Evolutionary conservation across 53 echinoderm and acorn worm species (phyloP), one percentile per base, ranked within the genome.

Genomic region (Arbacia lixula): DNA sequence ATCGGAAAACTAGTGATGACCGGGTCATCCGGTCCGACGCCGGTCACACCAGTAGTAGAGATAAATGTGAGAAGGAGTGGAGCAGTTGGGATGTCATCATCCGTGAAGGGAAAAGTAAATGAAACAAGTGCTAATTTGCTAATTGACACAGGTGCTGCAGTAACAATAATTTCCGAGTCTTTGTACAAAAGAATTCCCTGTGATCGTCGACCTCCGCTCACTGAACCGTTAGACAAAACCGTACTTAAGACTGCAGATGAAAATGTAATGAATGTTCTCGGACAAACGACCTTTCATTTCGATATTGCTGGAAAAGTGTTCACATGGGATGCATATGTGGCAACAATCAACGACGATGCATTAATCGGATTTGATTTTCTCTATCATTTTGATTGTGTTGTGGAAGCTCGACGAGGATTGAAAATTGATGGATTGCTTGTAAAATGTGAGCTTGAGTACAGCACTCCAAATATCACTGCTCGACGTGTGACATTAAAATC

Each of bases 251-350:
- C 64, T 4, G 64, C 64, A 2, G 64, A 64, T 34, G 64, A 64
- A 8, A 64, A 34, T 12, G 33, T 64, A 64, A 3, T 64, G 3
- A 36, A 64, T 64, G 33, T 64, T 11, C 19, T 21, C 1, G 66
- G 66, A 19, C 2, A 14, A n/a, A 1, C 66, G 10, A 66, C 66
- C 1, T 3, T 87, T 21, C 20, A 41, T 10, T 4, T 79, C 12
- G 9, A 27, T 2, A 79, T 79, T n/a, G 80, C 27, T 0, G 30
- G 29, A 20, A 36, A 12, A 3, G 0, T 14, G 14, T 87, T 71
- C 6, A 19, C 57, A 43, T 82, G 71, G 88, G 72, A 82, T 36
- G 82, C 30, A 14, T 82, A 33, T 71, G 83, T 87, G 0, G 82
- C 82, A 21, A 33, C 57, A 6, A 87, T 87, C 27, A 4, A 53